phyloP scores from a whole-genome alignment of 2,113 vertebrate genomes.

The Cathartes aura region DNA sequence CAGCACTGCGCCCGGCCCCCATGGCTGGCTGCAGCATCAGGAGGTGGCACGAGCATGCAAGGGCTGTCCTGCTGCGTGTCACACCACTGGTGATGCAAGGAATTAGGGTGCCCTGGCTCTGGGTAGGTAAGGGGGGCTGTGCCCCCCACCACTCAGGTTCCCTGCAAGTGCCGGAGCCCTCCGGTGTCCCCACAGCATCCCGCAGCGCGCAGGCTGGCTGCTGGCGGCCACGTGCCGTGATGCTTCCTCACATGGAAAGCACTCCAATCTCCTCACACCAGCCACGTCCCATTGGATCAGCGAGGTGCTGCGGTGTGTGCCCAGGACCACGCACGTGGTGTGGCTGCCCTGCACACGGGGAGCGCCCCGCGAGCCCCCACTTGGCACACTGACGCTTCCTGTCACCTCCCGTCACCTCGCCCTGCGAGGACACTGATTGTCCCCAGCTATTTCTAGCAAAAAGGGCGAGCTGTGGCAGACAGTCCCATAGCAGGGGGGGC shows the following conservation, averaged over 20 bases:
- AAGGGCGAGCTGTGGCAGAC: accelerated
- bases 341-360: background rate
- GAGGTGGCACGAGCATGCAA: background rate
- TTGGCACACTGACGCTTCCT: accelerated
- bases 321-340: background rate
- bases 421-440: accelerated
- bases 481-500: background rate
- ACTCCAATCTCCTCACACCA: background rate
- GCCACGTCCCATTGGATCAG: background rate
- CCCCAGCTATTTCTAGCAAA: background rate
- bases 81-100: accelerated
- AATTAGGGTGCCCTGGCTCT: background rate
- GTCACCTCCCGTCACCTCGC: background rate
- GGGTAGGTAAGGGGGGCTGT: background rate
- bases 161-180: background rate
- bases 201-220: background rate
- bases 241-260: background rate
- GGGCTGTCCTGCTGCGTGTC: background rate
- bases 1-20: background rate
- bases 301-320: background rate
- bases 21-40: background rate
- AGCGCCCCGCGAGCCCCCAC: accelerated
- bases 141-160: background rate
- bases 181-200: background rate
- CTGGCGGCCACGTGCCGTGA: background rate